These are phyloP conservation scores for Pelecanus crispus DNA, from an alignment of 2,113 vertebrate species.

Conservation along the genomic window DNA sequence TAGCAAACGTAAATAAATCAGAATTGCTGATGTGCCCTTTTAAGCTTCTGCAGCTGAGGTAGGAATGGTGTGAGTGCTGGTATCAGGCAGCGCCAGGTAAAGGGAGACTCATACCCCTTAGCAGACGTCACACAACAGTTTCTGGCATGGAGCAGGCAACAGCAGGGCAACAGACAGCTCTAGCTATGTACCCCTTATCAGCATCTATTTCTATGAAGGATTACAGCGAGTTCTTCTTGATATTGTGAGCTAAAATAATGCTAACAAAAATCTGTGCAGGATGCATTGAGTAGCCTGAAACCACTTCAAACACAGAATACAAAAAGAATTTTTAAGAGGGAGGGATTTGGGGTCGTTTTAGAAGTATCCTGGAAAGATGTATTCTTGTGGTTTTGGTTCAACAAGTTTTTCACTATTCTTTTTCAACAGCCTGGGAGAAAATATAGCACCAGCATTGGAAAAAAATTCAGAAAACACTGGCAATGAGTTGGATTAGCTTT, in stretches of 20 bases:
- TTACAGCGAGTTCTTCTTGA: not conserved
- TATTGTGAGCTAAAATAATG: not conserved
- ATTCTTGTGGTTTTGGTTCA: not conserved
- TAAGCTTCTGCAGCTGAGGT: not conserved
- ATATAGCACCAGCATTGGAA: not conserved
- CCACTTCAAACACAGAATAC: not conserved
- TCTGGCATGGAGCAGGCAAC: not conserved
- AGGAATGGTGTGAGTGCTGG: not conserved
- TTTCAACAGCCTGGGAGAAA: not conserved
- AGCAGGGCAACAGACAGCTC: not conserved
- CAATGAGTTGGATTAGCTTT: not conserved
- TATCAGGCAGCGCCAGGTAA: not conserved
- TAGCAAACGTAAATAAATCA: not conserved
- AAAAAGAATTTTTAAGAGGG: not conserved
- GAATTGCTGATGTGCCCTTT: not conserved
- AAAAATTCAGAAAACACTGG: not conserved
- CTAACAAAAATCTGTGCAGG: not conserved
- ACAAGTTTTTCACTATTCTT: not conserved
- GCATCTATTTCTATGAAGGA: not conserved
- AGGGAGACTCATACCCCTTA: not conserved
- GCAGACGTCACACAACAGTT: not conserved
- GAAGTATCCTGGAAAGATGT: not conserved
- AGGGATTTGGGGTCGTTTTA: not conserved
- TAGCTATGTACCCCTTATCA: not conserved
- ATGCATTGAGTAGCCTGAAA: not conserved